Evolutionary conservation across 2,797 vertebrate genomes (phyloP), one percentile per base, ranked within the genome.

Genomic region (Otolemur crassicaudatus): DNA sequence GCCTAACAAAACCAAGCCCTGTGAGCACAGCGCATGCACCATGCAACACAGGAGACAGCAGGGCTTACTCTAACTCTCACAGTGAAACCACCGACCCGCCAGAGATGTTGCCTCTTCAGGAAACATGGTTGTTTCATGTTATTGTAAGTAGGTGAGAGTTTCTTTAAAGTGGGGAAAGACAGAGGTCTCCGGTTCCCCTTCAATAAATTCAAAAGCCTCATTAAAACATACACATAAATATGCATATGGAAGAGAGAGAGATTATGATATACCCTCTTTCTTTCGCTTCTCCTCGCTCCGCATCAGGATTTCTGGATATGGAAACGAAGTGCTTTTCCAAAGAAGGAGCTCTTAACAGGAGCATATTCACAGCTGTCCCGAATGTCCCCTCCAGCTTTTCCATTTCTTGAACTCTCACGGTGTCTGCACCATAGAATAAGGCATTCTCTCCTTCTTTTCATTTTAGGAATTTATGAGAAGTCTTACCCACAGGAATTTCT

Each of bases 401-500:
- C 43, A 76, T 91, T 93, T 91, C 85, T 94, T 80, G 77, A 96
- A 94, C 96, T 65, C 94, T 96, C 95, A 96, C 93, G 37, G n/a
- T 79, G 34, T 58, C 75, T 73, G 19, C 58, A 29, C 65, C 76
- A 72, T 76, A 95, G 93, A 94, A 90, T 65, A 67, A 70, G 49
- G 16, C 34, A 19, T 90, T 90, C 93, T 96, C 92, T 53, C 49
- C 69, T 96, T 88, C 37, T 72, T 27, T 63, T 95, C 92, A 86
- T 86, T 73, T 96, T 63, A 93, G 69, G 43, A 94, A 96, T 92
- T 69, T 77, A n/a, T 86, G 37, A 90, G 84, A 96, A 91, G 37
- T 81, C 81, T 90, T 72, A 80, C 97, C 95, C 95, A 81, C 46
- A 96, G 95, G 94, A 96, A 90, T 96, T 94, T 95, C 90, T 49